Evolutionary conservation across 2,797 vertebrate species (phyloP), one percentile per base, ranked within the genome.

Genomic region (Numenius phaeopus): DNA sequence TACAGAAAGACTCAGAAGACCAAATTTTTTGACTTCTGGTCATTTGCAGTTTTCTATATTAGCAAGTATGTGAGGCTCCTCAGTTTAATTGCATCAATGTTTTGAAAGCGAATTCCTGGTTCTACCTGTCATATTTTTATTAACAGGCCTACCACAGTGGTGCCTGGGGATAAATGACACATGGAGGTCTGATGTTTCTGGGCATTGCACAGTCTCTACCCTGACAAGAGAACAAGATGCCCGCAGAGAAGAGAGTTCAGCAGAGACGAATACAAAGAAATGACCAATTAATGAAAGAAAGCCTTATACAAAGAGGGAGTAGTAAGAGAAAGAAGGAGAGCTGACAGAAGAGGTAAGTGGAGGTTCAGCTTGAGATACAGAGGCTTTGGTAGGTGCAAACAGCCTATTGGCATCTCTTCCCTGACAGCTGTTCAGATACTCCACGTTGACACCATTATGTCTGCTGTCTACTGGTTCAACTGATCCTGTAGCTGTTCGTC

Each of bases 371-470:
- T 58, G 55, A 58, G n/a, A 23, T 40, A 19, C 32, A 77, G 50
- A 66, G 14, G 3, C 40, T 75, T 49, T 8, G 7, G 10, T 2
- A 59, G 20, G 24, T 20, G 10, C 10, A 40, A 59, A 46, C 21
- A 44, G 20, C 22, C n/a, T 40, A 17, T 27, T 0, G 0, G 11
- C 26, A 52, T 4, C 3, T 1, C 8, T 39, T 42, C 16, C 14
- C 27, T 34, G 23, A 26, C 11, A 87, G n/a, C 9, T 59, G 40
- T 15, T 54, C 44, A 30, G 10, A 49, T 58, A 49, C 5, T 67
- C 16, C 39, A 34, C 1, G 1, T 2, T 30, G 29, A 40, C 23
- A 79, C 4, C 3, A 7, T n/a, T 57, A 12, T 5, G 8, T 40
- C 34, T 71, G 15, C 8, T 80, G 4, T 42, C 32, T 14, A 2